phyloP scores from a whole-genome alignment of 2,888 invertebrate genomes.

The Aspidiotus destructor region DNA sequence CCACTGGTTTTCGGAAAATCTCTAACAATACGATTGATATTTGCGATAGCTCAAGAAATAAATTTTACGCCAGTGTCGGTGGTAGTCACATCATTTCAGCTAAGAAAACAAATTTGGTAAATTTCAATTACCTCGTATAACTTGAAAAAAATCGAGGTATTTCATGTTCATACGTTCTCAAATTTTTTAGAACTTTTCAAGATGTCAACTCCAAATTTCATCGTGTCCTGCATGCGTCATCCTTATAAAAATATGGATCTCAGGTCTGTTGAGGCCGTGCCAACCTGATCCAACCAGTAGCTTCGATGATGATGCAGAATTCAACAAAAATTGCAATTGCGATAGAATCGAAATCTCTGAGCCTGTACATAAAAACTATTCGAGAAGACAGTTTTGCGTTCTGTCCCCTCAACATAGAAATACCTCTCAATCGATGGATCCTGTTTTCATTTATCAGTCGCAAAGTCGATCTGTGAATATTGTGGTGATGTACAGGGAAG shows the following conservation, averaged over 20 bases:
- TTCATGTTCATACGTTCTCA: neutral
- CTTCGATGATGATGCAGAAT: too few species aligned
- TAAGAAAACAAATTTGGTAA: neutral
- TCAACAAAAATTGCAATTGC: conserved; percentile 43
- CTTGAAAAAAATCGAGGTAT: neutral
- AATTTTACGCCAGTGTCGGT: conserved; percentile 4
- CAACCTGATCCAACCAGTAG: too few species aligned
- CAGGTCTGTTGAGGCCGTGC: conserved; percentile 39
- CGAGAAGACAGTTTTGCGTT: conserved; percentile 12
- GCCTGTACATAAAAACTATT: conserved; percentile 24
- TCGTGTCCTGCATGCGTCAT: conserved; percentile 62
- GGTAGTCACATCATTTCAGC: conserved; percentile 12
- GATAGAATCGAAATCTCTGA: conserved; percentile 57
- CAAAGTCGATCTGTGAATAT: conserved; percentile 52
- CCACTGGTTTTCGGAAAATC: too few species aligned
- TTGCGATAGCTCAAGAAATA: conserved; percentile 11
- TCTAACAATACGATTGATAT: conserved; percentile 10
- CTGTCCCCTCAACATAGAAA: neutral
- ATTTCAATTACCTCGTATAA: conserved; percentile 1
- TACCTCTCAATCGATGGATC: conserved; percentile 38
- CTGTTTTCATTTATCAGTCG: conserved; percentile 48
- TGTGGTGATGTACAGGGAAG: conserved; percentile 50
- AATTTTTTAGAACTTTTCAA: neutral
- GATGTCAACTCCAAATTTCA: conserved; percentile 56
- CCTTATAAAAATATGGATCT: conserved; percentile 46